These are phyloP conservation scores for Pinna nobilis DNA, from an alignment of 1,140 invertebrate species.

Conservation along the genomic window DNA sequence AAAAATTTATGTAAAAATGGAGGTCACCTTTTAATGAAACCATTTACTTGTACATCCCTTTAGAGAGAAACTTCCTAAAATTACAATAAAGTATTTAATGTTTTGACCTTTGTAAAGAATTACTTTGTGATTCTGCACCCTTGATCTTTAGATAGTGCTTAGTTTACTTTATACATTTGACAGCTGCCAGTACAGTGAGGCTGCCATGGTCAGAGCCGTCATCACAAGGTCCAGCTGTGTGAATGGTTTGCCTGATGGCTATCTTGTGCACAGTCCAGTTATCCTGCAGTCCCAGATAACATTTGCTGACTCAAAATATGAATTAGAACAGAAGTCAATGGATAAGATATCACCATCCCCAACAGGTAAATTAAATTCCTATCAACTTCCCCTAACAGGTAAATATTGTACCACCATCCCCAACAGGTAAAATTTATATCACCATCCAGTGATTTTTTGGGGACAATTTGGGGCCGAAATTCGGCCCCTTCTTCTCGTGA, in stretches of 20 bases:
- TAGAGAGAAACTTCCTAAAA: no score
- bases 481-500: no score
- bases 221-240: constrained; percentile 49
- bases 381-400: background rate
- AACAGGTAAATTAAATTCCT: constrained; percentile 28
- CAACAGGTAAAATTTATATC: no score
- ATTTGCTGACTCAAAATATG: constrained; percentile 65
- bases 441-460: no score
- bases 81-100: no score
- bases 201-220: constrained; percentile 81
- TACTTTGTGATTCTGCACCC: no score
- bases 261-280: constrained; percentile 57
- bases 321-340: constrained; percentile 13
- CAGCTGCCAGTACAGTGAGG: constrained; percentile 79
- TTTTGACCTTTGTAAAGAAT: no score
- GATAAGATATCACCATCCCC: constrained; percentile 37
- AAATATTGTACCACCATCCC: background rate
- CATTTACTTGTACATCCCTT: no score
- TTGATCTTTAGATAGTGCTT: background rate
- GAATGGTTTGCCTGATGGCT: constrained; percentile 38
- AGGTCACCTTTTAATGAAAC: no score
- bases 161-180: constrained; percentile 20
- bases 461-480: no score
- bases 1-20: background rate
- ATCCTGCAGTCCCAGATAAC: constrained; percentile 65